These are phyloP conservation scores for Saturnia japonica DNA, from an alignment of 2,888 invertebrate genomes.

Conservation along the genomic window DNA sequence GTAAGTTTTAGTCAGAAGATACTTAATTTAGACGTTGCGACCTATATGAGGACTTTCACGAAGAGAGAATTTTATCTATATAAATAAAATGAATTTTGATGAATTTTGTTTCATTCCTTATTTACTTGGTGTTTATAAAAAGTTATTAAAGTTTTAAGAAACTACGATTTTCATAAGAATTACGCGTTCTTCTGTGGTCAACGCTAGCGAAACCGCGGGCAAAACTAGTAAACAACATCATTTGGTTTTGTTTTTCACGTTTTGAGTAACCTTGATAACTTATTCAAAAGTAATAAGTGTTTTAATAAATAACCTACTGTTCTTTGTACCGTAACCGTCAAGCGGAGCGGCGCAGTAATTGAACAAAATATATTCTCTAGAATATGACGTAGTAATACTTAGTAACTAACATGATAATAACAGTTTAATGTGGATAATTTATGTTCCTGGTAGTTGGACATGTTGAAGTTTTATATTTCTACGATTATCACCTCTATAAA, in stretches of 20 bases:
- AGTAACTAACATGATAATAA: not conserved
- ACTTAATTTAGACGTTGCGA: not conserved
- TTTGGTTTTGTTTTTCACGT: constrained; percentile 25
- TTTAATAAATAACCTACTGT: constrained; percentile 1
- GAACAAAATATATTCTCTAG: not conserved
- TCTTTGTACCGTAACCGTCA: constrained; percentile 5
- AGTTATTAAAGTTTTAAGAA: too few relatives aligned
- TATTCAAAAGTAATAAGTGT: not conserved
- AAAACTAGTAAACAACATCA: constrained; percentile 24
- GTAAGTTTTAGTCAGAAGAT: not conserved
- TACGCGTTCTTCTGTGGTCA: too few relatives aligned
- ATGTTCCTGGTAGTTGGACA: not conserved
- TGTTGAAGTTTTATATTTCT: not conserved
- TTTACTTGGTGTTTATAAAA: too few relatives aligned
- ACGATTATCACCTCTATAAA: not conserved
- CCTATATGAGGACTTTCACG: not conserved
- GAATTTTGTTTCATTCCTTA: too few relatives aligned
- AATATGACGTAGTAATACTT: not conserved
- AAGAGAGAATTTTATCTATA: not conserved
- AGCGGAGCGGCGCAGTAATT: not conserved
- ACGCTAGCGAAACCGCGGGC: too few relatives aligned
- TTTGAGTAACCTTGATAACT: not conserved
- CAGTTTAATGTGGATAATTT: not conserved
- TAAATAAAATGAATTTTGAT: too few relatives aligned
- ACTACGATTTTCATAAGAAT: too few relatives aligned